A percentile compares a stretch with the other conserved stretches of the same genome.
Evolutionary conservation across 1,140 invertebrate species (phyloP).

Genomic region (Mamestra configurata): DNA sequence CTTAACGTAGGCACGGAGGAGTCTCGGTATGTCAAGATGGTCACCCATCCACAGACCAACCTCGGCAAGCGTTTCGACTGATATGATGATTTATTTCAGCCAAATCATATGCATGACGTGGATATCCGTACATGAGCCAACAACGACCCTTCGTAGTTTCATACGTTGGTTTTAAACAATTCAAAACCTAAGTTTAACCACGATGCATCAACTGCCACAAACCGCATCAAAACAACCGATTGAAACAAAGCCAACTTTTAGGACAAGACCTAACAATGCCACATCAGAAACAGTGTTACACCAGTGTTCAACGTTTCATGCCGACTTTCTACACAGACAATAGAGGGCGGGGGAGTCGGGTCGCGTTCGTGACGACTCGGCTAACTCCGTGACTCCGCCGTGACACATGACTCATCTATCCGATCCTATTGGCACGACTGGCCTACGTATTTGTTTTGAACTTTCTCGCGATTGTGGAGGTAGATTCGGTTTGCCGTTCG

Average conservation of each 20-base stretch:
- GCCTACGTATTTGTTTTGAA: slow-evolving; percentile 45
- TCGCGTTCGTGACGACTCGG: slow-evolving; percentile 55
- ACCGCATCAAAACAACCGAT: not conserved
- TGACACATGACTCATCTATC: slow-evolving; percentile 59
- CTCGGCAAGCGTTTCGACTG: no score
- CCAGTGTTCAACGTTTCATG: slow-evolving; percentile 14
- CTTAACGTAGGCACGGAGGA: no score
- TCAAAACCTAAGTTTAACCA: no score
- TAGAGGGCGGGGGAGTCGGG: slow-evolving; percentile 65
- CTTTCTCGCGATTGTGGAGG: slow-evolving; percentile 32
- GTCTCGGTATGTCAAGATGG: no score
- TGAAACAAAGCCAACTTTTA: not conserved
- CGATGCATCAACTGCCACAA: not conserved
- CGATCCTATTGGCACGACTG: slow-evolving; percentile 54
- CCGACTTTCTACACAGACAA: slow-evolving; percentile 55
- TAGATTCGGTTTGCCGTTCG: slow-evolving; percentile 15
- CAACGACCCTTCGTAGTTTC: no score
- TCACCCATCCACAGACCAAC: no score
- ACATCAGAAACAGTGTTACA: slow-evolving; percentile 24
- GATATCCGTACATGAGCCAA: no score
- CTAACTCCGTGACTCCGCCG: slow-evolving; percentile 45
- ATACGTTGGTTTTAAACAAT: no score
- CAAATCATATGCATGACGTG: no score
- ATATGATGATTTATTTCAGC: no score
- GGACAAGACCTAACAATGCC: slow-evolving; percentile 11